Evolutionary conservation across 2,888 invertebrate species (phyloP).

Genomic region (Anarsia innoxiella): DNA sequence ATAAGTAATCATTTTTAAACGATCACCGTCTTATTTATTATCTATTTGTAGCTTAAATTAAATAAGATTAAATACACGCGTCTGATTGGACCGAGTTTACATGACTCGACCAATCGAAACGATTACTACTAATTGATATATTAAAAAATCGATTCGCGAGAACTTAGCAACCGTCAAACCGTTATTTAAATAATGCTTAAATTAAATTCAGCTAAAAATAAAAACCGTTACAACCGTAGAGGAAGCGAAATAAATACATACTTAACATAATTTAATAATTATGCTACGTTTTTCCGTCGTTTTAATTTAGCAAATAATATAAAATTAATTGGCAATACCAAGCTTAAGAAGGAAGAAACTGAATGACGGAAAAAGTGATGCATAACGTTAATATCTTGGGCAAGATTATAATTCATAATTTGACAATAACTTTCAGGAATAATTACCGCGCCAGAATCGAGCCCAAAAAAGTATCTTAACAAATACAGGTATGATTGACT

Average conservation of each 20-base stretch:
- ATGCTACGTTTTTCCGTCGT: slow-evolving; percentile 35
- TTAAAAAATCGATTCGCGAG: slow-evolving; percentile 3
- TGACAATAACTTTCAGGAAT: too few species aligned
- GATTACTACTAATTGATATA: slow-evolving; percentile 18
- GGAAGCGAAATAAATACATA: slow-evolving; percentile 41
- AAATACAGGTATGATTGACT: slow-evolving; percentile 44
- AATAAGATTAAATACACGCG: too few species aligned
- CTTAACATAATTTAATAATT: slow-evolving; percentile 22
- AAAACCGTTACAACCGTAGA: slow-evolving; percentile 24
- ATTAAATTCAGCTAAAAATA: slow-evolving; percentile 24
- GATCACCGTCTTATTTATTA: neutral
- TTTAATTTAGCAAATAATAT: slow-evolving; percentile 6
- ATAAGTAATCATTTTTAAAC: slow-evolving; percentile 11
- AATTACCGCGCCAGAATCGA: too few species aligned
- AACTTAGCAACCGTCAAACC: neutral
- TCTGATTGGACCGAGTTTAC: too few species aligned
- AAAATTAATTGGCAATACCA: too few species aligned
- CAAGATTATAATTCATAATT: too few species aligned
- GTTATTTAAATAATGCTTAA: slow-evolving; percentile 18
- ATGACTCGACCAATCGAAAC: slow-evolving; percentile 1
- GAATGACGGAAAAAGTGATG: slow-evolving; percentile 5
- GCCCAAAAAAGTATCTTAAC: too few species aligned
- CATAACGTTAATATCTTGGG: too few species aligned
- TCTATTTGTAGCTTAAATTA: too few species aligned
- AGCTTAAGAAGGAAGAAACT: neutral